Conservation (phyloP, 2,888 invertebrate species). For the Mythimna albipuncta region DNA sequence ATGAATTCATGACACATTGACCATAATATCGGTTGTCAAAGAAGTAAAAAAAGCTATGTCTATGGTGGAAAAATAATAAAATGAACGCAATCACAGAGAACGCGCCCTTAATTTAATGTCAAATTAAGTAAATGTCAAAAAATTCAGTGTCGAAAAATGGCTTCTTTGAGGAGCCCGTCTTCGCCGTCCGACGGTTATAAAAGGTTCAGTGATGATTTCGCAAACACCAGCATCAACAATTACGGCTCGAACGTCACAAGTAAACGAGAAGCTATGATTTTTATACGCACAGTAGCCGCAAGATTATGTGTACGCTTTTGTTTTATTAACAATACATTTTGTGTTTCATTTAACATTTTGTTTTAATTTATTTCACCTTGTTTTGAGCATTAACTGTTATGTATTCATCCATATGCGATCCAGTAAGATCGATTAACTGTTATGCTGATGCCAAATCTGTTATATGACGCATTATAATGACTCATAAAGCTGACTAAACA, state of each 20-base stretch:
- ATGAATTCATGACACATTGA: no score
- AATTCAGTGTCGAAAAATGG: slow-evolving; percentile 87
- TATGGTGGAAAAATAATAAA: slow-evolving; percentile 46
- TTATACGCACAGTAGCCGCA: slow-evolving; percentile 87
- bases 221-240: slow-evolving; percentile 90
- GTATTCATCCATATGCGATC: slow-evolving; percentile 62
- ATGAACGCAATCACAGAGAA: slow-evolving; percentile 39
- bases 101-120: slow-evolving; percentile 37
- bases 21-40: no score
- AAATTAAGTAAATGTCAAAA: slow-evolving; percentile 60
- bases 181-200: slow-evolving; percentile 92
- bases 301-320: slow-evolving; percentile 84
- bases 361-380: slow-evolving; percentile 82
- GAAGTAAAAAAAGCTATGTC: slow-evolving; percentile 44
- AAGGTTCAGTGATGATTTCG: slow-evolving; percentile 92
- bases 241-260: slow-evolving; percentile 92
- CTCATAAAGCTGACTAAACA: slow-evolving; percentile 73
- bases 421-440: slow-evolving; percentile 71
- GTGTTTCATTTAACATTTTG: slow-evolving; percentile 84
- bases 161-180: slow-evolving; percentile 90
- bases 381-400: slow-evolving; percentile 68
- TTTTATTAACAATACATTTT: slow-evolving; percentile 87
- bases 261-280: slow-evolving; percentile 88
- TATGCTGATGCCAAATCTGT: slow-evolving; percentile 67
- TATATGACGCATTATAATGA: slow-evolving; percentile 81